Base-by-base conservation (phyloP, 1,140 invertebrate species). In the Geopemphigus sp. region DNA sequence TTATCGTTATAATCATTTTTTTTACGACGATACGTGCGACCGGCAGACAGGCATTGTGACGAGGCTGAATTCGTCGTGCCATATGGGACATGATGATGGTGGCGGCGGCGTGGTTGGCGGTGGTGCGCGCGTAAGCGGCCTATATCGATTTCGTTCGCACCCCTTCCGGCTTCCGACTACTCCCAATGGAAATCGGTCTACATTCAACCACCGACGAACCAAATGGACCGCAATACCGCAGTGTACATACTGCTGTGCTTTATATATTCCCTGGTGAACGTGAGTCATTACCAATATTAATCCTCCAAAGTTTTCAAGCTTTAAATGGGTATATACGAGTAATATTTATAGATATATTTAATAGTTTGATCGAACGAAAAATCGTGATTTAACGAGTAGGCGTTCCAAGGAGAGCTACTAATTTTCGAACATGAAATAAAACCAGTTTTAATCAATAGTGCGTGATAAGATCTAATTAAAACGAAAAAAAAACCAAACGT, bases 391-490 rank as follows among this genome's bases (percentile, higher is more conserved):
- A 76, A 22, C 73, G 32, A 57, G 73, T 45, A 59, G 54, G 54
- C 50, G 29, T 73, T 50, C 66, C 50, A 73, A 57, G 70, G 54
- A 73, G 54, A 56, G 70, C 70, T 29, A 76, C 73, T 76, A 76
- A 76, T 76, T 76, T 57, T 39, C 73, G 24, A 39, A 17, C 32
- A 59, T 22, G 57, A 78, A 32, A 78, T 63, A 39, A 76, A 76
- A 76, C 73, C 73, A 76, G 73, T 76, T 76, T 59, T 59, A 57
- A 76, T 76, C 54, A 57, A 76, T 76, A 76, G 73, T 76, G 73
- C 73, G 73, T 76, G 73, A 76, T 76, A 57, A 45, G 73, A 56
- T 76, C 73, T 76, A 76, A 76, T 76, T 76, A 76, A 76, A 39
- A 39, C 32, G 32, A 39, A 39, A 39, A 68, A 68, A 64, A 47